Base-by-base conservation (phyloP, 37 sponge, comb jelly and placozoan genomes). In the Agelas oroides region DNA sequence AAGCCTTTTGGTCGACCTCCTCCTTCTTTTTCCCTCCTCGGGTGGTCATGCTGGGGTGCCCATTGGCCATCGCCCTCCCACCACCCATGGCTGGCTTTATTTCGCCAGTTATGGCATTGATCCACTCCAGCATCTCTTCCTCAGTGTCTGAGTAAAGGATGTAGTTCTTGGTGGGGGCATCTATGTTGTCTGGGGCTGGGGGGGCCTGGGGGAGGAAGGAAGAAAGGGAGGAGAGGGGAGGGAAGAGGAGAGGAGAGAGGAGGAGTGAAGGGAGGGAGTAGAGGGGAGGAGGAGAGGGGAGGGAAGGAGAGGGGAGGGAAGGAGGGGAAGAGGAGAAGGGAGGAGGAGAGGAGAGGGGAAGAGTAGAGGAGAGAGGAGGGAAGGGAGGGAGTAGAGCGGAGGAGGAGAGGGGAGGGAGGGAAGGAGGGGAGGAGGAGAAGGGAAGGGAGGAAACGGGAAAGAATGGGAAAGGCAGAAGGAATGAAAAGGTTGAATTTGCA, bases 111-210 rank as follows among this genome's bases (percentile, higher is more conserved):
- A 87, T 36, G 53, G 80, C 79, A 5, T 60, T 70, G 41, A 90
- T 76, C 95, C 95, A 94, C 1, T 23, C 28, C 5, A 12, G 5
- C 88, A 87, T 79, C 27, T 94, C 91, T 28, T 80, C 85, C 36
- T 94, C 95, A 27, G 88, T 65, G 32, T 94, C 95, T 23, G 91
- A 31, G 53, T 71, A 85, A 20, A 94, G 60, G 61, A 72, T 59
- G n/a, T 94, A 94, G 75, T 70, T 87, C 52, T 90, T 87, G 1
- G 24, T 5, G 36, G 81, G 66, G n/a, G 46, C 61, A 46, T 24
- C 64, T 24, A 24, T 6, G 79, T 53, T 36, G 63, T 33, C 55
- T 12, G 41, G 23, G 78, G 6, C 37, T 37, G 78, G 21, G 78
- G 23, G 64, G 23, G 78, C 24, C 65, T 41, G 78, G 23, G 78